phyloP scores from a whole-genome alignment of 2,797 vertebrate genomes.

The Coccyzus lansbergi region DNA sequence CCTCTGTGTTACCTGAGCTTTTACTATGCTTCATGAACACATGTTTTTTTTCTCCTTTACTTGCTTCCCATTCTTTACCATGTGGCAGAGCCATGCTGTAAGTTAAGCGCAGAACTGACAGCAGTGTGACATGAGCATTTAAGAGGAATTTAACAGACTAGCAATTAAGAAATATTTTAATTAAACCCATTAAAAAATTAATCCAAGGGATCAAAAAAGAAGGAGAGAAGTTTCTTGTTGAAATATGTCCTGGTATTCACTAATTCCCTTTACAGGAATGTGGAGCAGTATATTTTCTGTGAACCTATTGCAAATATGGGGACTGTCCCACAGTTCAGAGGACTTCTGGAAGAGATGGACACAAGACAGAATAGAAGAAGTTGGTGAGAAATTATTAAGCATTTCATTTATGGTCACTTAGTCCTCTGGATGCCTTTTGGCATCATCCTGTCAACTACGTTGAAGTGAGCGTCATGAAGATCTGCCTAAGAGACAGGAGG shows the following conservation, averaged over 20 bases:
- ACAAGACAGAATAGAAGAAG: slow-evolving; percentile 76
- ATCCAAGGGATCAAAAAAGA: neutral
- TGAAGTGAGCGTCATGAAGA: neutral
- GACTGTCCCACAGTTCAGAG: slow-evolving; percentile 75
- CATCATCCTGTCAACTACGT: neutral
- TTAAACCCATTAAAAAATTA: neutral
- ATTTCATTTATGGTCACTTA: neutral
- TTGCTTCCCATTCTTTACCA: neutral
- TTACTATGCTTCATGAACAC: rapidly evolving
- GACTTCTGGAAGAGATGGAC: slow-evolving; percentile 83
- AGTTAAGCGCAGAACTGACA: neutral
- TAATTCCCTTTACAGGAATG: slow-evolving; percentile 68
- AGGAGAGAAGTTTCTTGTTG: neutral
- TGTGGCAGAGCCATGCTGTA: neutral
- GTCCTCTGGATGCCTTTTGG: neutral
- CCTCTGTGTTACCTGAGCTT: neutral
- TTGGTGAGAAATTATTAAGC: slow-evolving; percentile 69
- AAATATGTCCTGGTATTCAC: neutral
- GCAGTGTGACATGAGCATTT: neutral
- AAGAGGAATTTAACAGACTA: neutral
- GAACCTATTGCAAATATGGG: slow-evolving; percentile 82
- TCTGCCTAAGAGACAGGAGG: neutral
- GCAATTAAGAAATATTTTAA: neutral
- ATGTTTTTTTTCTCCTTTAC: neutral
- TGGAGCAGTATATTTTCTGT: slow-evolving; percentile 86